phyloP scores from a whole-genome alignment of 2,797 vertebrate species.

The Peromyscus eremicus region DNA sequence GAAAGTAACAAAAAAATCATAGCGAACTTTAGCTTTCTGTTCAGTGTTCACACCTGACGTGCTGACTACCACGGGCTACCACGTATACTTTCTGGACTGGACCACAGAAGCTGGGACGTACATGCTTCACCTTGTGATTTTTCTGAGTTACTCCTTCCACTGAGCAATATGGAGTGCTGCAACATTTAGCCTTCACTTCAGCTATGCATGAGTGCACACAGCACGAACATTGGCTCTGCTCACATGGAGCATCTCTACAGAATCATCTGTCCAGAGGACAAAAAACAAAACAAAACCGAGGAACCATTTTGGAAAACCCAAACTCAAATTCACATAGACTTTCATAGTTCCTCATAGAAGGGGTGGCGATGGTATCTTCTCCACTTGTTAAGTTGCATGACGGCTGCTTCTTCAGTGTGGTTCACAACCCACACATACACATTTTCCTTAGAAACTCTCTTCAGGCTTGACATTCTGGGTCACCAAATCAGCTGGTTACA shows the following conservation, averaged over 20 bases:
- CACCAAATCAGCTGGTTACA: background rate
- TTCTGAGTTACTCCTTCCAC: slow-evolving; percentile 20
- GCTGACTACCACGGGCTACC: background rate
- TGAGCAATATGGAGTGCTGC: background rate
- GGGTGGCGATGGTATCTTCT: background rate
- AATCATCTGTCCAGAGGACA: background rate
- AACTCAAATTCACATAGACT: background rate
- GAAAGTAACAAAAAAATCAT: background rate
- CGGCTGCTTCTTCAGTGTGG: slow-evolving; percentile 1
- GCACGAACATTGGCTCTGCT: background rate
- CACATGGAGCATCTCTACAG: background rate
- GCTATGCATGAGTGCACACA: background rate
- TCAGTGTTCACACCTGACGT: background rate
- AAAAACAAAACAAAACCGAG: background rate
- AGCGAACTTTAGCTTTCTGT: slow-evolving; percentile 18
- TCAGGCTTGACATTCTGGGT: background rate
- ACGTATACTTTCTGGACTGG: background rate
- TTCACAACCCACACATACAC: background rate
- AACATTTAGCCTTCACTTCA: background rate
- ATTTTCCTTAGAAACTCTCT: slow-evolving; percentile 16
- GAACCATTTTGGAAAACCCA: background rate
- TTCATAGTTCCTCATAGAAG: background rate
- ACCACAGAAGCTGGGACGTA: background rate
- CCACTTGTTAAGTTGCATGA: background rate
- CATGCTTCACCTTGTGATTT: background rate